Conservation (phyloP, 2,888 invertebrate species). For the Tupiocoris notatus region DNA sequence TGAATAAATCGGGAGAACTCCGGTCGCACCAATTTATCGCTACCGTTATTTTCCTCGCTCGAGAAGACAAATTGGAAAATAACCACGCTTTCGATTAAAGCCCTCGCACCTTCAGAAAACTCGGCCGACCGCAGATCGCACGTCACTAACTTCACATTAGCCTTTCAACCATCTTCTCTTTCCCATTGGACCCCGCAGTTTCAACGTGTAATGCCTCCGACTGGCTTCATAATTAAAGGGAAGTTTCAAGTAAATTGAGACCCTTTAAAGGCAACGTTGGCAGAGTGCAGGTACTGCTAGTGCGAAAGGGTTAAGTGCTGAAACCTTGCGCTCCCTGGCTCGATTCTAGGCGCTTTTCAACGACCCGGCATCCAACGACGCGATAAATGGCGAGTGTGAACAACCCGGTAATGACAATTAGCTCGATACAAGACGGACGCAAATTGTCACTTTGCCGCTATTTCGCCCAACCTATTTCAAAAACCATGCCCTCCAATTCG, state of each 20-base stretch:
- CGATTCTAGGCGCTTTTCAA: not conserved
- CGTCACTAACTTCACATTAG: not conserved
- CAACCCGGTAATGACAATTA: conserved; percentile 39
- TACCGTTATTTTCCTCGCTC: too few relatives aligned
- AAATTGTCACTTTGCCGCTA: conserved; percentile 37
- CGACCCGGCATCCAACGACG: conserved; percentile 1
- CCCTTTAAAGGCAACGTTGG: conserved; percentile 13
- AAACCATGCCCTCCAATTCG: not conserved
- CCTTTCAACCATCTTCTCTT: not conserved
- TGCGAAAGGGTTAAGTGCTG: not conserved
- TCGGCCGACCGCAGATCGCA: not conserved
- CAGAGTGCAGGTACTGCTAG: not conserved
- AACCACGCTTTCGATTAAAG: not conserved
- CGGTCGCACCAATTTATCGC: too few relatives aligned
- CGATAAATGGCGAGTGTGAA: conserved; percentile 38
- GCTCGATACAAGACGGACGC: conserved; percentile 33
- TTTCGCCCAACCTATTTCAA: not conserved
- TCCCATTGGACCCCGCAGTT: not conserved
- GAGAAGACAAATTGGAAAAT: not conserved
- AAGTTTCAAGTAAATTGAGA: conserved; percentile 36
- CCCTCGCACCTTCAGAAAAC: not conserved
- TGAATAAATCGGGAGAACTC: too few relatives aligned
- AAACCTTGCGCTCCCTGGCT: not conserved
- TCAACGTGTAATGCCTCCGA: conserved; percentile 1
- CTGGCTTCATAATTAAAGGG: conserved; percentile 33